Base-by-base conservation (phyloP, 1,140 invertebrate species). In the Dreissena rostriformis region DNA sequence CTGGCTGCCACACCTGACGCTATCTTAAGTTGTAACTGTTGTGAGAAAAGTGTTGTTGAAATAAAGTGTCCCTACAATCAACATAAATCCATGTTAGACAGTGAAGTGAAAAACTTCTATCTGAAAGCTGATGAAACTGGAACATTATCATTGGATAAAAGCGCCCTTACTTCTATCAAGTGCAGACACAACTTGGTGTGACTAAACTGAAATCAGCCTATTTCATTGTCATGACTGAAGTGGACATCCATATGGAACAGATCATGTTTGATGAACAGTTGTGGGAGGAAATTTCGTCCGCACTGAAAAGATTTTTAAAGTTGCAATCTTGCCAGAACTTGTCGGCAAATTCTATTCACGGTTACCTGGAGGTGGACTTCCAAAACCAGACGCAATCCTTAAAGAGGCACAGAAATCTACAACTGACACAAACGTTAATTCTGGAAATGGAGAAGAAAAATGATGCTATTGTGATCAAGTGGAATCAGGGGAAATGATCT, bases 41-140 rank as follows among this genome's bases (percentile, higher is more conserved):
- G 74, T 84, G 85, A 70, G 26, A 78, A 71, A 78, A n/a, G 76
- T 39, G 68, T 57, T 66, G 29, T 84, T 14, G 85, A 86, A 63
- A 57, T 81, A 10, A 85, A 85, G 68, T 80, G 77, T 66, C 78
- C 78, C 5, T 80, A 17, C 24, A 24, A 12, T 15, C 12, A 29
- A n/a, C 80, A 49, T 68, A 14, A 76, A 19, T 2, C n/a, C 24
- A 28, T 55, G n/a, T 12, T 53, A 14, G 11, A 52, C 10, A 52
- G 65, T 10, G 67, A 55, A 24, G 19, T 22, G 12, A 14, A 61
- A 51, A 15, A 52, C n/a, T 55, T 39, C 12, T 73, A 71, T 22
- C 15, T 67, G 22, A 10, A 39, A 79, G 19, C 29, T 66, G 28
- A 51, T 4, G 22, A 63, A 39, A 39, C 39, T 68, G 78, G 78